Base-by-base conservation (phyloP, 2,888 invertebrate species). In the Agrochola circellaris region DNA sequence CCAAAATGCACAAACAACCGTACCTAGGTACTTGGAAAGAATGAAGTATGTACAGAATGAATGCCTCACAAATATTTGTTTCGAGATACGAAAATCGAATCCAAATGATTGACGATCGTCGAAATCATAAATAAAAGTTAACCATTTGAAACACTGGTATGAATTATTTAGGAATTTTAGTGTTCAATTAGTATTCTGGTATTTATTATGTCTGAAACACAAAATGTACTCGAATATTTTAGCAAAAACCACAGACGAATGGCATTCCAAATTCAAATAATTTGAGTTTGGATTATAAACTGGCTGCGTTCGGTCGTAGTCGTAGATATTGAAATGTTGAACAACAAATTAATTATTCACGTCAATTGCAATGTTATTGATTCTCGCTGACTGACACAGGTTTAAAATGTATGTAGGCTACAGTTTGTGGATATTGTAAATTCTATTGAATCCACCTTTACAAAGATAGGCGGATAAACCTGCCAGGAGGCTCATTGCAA, bases 251-350 rank as follows among this genome's bases (percentile, higher is more conserved):
- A 64, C 61, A 42, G 38, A 64, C 30, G 61, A 66, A 45, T 58
- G 45, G 15, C 62, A 65, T 77, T 84, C 81, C 38, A 60, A 72
- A 81, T 74, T 75, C 58, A 73, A 83, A 75, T 83, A 60, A 77
- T 74, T 75, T 42, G 34, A 17, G 30, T 73, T 74, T 45, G n/a
- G 15, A 17, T 69, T 58, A n/a, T 74, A 75, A 67, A 76, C 60
- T 65, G 13, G 48, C 15, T 79, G 42, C 26, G 60, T n/a, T n/a
- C n/a, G n/a, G n/a, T n/a, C n/a, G n/a, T n/a, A n/a, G 26, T 67
- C 9, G 17, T 17, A 58, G 34, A 60, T 77, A 70, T 64, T 75
- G 72, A 75, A 74, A 75, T 65, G 15, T 69, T 68, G 26, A 56
- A 51, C 34, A 26, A n/a, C 20, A 23, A 61, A 75, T 72, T 78